Evolutionary conservation across 2,888 invertebrate species (phyloP).

Genomic region (Dolichomitus sp.): DNA sequence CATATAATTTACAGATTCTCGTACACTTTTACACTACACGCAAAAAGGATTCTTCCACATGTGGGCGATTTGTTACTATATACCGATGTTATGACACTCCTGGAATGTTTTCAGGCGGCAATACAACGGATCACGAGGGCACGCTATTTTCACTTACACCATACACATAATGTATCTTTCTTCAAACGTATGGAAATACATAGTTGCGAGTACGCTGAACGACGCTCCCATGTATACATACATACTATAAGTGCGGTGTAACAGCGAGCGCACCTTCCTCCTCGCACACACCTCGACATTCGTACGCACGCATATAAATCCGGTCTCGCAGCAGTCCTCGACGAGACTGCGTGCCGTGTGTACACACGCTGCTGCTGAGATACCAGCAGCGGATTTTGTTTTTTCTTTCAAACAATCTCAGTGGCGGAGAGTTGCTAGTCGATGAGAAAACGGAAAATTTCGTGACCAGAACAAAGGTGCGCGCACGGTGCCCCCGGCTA

Average conservation of each 20-base stretch:
- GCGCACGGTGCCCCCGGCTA: background rate
- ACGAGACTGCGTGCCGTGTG: constrained; percentile 79
- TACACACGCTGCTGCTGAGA: constrained; percentile 58
- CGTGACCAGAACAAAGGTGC: background rate
- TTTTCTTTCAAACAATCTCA: background rate
- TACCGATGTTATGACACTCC: constrained; percentile 10
- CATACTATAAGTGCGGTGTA: constrained; percentile 10
- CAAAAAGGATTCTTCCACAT: constrained; percentile 42
- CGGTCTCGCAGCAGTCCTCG: constrained; percentile 78
- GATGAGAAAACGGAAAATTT: background rate
- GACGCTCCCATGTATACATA: background rate
- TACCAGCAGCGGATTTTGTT: constrained; percentile 26
- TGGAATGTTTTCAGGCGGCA: background rate
- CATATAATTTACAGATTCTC: background rate
- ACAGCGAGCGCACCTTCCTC: constrained; percentile 46
- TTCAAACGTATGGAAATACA: constrained; percentile 32
- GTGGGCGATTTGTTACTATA: constrained; percentile 32
- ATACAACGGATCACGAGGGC: background rate
- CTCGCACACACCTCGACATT: constrained; percentile 54
- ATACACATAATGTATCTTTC: constrained; percentile 16
- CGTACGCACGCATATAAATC: constrained; percentile 65
- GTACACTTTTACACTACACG: background rate
- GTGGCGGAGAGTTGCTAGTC: background rate
- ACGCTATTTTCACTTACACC: constrained; percentile 4
- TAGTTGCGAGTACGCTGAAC: constrained; percentile 2